These are phyloP conservation scores for Drosophila pseudoobscura DNA, from an alignment of 1,140 invertebrate genomes.

Conservation along the genomic window DNA sequence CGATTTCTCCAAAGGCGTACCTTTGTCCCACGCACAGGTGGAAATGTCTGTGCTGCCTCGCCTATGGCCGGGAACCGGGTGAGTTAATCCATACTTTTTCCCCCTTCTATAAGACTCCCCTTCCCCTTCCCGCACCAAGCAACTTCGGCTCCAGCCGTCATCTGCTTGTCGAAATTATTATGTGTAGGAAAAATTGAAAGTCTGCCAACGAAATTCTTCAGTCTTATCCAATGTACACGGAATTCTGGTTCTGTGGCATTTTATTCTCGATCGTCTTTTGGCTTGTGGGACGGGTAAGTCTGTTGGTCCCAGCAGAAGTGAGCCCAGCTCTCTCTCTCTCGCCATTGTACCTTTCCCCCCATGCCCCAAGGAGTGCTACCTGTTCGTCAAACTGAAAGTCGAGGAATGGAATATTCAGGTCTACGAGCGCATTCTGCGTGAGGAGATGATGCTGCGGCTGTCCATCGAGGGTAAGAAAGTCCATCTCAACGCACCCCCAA, in stretches of 20 bases:
- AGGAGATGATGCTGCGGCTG: conserved; percentile 63
- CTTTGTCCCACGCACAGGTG: conserved; percentile 48
- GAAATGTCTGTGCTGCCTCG: conserved; percentile 39
- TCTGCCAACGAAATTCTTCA: conserved; percentile 1
- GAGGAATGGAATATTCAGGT: conserved; percentile 59
- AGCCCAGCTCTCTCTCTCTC: background rate
- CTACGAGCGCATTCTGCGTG: conserved; percentile 55
- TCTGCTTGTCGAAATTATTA: conserved; percentile 19
- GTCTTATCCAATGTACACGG: conserved; percentile 46
- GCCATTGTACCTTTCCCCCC: background rate
- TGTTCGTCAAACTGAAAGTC: conserved; percentile 62
- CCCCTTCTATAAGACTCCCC: background rate
- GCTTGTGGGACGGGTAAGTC: conserved; percentile 57
- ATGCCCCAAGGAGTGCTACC: conserved; percentile 55
- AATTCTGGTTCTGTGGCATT: conserved; percentile 64
- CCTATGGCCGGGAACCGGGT: conserved; percentile 27
- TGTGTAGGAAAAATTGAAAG: background rate
- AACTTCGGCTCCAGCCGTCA: background rate
- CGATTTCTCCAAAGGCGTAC: conserved; percentile 24
- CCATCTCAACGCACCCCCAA: background rate
- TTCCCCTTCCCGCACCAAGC: background rate
- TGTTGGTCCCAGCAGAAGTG: no score
- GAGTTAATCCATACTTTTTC: conserved; percentile 21
- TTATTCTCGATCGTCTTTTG: conserved; percentile 50
- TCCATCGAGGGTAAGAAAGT: conserved; percentile 68